These are phyloP conservation scores for Indicator indicator DNA, from an alignment of 2,113 vertebrate species.

Conservation along the genomic window DNA sequence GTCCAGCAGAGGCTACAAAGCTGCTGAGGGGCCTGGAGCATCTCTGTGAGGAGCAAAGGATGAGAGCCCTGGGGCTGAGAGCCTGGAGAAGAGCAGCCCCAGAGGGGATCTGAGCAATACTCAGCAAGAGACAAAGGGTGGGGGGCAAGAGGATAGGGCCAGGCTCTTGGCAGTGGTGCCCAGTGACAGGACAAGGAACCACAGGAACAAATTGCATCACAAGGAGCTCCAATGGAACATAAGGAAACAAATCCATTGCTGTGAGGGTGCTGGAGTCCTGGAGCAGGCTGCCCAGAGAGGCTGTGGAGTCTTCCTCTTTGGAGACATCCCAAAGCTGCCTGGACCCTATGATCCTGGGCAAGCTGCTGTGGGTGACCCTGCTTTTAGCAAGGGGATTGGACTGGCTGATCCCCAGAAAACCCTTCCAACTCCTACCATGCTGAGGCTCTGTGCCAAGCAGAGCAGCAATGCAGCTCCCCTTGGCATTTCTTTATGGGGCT, in stretches of 20 bases:
- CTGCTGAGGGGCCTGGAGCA: too few species aligned
- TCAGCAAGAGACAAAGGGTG: too few species aligned
- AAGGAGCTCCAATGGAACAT: not conserved
- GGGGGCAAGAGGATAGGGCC: not conserved
- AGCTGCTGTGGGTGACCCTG: not conserved
- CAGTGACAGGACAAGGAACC: not conserved
- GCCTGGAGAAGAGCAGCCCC: too few species aligned
- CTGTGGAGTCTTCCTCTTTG: not conserved
- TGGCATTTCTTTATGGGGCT: fast-evolving
- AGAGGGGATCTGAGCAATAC: too few species aligned
- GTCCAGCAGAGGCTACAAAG: too few species aligned
- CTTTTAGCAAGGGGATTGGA: not conserved
- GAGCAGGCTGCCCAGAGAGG: not conserved
- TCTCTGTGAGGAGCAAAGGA: too few species aligned
- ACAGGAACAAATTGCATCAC: not conserved
- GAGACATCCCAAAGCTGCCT: not conserved
- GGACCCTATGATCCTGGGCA: not conserved
- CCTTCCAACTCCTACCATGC: not conserved
- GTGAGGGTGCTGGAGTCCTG: not conserved
- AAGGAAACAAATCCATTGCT: not conserved
- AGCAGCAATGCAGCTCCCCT: not conserved
- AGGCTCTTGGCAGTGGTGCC: not conserved
- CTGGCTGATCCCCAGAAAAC: not conserved
- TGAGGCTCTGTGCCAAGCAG: not conserved
- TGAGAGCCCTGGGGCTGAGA: too few species aligned